Evolutionary conservation across 2,888 invertebrate species (phyloP).

Genomic region (Nezara viridula): DNA sequence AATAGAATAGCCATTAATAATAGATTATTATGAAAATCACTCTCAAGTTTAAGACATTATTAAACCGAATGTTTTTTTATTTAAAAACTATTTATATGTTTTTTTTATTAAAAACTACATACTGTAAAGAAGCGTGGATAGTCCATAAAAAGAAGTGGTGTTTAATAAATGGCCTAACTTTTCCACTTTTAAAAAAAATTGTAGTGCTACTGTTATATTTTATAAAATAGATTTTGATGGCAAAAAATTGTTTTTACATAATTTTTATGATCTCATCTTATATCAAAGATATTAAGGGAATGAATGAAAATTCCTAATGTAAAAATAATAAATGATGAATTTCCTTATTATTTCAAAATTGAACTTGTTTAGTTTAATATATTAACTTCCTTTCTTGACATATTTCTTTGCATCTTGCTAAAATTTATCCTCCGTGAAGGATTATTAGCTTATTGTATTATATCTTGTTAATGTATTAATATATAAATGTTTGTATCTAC

Average conservation of each 20-base stretch:
- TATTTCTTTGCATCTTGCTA: not conserved
- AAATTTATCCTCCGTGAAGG: not conserved
- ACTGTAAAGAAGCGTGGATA: not conserved
- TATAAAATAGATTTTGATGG: not conserved
- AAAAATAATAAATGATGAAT: not conserved
- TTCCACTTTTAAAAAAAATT: not conserved
- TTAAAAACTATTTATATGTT: too few relatives aligned
- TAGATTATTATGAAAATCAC: not conserved
- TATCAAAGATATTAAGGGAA: not conserved
- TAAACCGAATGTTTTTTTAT: not conserved
- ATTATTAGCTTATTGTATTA: slow-evolving; percentile 35
- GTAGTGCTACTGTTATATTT: not conserved
- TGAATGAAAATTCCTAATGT: not conserved
- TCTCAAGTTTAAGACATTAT: not conserved
- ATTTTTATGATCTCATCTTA: slow-evolving; percentile 8
- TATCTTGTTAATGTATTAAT: not conserved
- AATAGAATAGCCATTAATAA: not conserved
- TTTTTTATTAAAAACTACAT: not conserved
- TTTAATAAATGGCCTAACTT: slow-evolving; percentile 27
- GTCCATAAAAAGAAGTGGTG: not conserved
- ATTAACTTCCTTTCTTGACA: not conserved
- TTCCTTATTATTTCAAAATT: not conserved
- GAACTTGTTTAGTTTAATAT: not conserved
- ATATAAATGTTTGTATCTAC: not conserved
- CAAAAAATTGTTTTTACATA: not conserved